A percentile compares a stretch with the other conserved stretches of the same genome.
phyloP scores from a whole-genome alignment of 2,797 vertebrate genomes.

The Coilia nasus region DNA sequence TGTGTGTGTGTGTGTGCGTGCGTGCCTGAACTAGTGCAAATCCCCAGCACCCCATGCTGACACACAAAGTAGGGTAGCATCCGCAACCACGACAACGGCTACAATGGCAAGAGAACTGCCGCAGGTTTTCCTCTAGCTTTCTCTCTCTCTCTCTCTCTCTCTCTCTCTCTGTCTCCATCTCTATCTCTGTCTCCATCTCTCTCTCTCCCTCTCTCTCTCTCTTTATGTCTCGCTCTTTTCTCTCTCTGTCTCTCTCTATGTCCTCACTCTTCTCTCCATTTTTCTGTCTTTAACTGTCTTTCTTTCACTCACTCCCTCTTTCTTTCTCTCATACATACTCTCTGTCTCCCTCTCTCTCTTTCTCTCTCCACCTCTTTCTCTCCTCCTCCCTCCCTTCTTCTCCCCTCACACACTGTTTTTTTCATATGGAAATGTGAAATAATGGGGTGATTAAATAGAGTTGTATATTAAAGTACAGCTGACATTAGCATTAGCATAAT shows the following conservation, averaged over 20 bases:
- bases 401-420: conserved; percentile 53
- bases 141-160: conserved; percentile 5
- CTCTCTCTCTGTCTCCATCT: neutral
- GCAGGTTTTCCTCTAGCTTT: conserved; percentile 72
- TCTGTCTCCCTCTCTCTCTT: neutral
- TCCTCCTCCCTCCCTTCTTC: neutral
- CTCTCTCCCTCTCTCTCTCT: too few species aligned
- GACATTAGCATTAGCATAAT: conserved; percentile 99
- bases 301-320: conserved; percentile 11
- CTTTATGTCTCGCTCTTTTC: too few species aligned
- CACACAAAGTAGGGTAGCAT: conserved; percentile 41
- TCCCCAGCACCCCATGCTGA: conserved; percentile 44
- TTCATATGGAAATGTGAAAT: conserved; percentile 99
- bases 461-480: conserved; percentile 99
- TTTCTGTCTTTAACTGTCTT: too few species aligned
- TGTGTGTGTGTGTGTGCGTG: conserved; percentile 12
- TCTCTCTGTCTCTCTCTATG: conserved; percentile 44
- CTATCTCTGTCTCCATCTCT: neutral
- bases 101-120: conserved; percentile 68
- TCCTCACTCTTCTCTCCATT: too few species aligned
- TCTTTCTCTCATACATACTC: neutral
- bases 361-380: neutral
- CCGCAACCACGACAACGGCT: conserved; percentile 55
- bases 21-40: conserved; percentile 27
- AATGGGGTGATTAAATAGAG: conserved; percentile 99